phyloP scores from a whole-genome alignment of 1,140 invertebrate species.

The Mactra quadrangularis region DNA sequence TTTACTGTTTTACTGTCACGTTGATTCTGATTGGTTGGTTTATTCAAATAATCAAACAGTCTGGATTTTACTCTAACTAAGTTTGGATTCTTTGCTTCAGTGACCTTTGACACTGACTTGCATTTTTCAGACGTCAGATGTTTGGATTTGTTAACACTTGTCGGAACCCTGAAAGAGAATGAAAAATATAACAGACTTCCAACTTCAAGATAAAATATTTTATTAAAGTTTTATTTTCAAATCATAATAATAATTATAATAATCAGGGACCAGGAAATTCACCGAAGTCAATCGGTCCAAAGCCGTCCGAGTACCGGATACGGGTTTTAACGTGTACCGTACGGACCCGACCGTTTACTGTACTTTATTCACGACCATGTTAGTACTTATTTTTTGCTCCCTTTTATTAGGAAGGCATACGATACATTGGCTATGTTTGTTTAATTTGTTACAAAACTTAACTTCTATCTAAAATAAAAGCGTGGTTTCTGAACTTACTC shows the following conservation, averaged over 20 bases:
- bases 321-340: no score
- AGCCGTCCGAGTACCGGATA: no score
- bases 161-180: background rate
- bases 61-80: conserved; percentile 32
- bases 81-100: background rate
- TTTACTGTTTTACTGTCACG: background rate
- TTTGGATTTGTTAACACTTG: conserved; percentile 1
- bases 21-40: conserved; percentile 2
- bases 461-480: no score
- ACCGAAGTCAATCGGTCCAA: no score
- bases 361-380: no score
- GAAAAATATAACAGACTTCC: background rate
- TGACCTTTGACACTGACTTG: background rate
- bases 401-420: no score
- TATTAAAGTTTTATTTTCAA: background rate
- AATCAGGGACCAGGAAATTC: no score
- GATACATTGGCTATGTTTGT: no score
- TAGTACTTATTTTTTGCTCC: no score
- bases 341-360: no score
- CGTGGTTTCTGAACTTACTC: no score
- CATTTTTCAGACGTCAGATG: background rate
- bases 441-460: no score
- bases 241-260: background rate
- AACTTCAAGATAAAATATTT: background rate
- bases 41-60: conserved; percentile 47